These are phyloP conservation scores for Saxicola maurus DNA, from an alignment of 2,797 vertebrate genomes.

Conservation along the genomic window DNA sequence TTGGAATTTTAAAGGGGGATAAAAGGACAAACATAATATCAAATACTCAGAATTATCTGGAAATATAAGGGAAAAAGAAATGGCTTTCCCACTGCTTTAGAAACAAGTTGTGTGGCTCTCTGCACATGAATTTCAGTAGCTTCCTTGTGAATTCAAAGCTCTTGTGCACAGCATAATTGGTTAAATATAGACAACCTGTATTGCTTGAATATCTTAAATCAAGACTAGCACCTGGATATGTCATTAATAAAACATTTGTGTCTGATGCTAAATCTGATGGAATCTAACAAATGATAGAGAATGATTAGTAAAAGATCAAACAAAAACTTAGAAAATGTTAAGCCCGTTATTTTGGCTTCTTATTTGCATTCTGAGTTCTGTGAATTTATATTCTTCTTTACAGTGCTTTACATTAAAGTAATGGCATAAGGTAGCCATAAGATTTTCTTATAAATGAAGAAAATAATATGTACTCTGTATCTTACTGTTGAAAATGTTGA, in stretches of 20 bases:
- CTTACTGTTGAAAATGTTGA: background rate
- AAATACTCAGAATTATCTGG: background rate
- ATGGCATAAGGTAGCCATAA: background rate
- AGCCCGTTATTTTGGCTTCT: background rate
- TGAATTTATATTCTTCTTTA: background rate
- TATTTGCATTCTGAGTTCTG: background rate
- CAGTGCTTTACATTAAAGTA: background rate
- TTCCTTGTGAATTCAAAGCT: background rate
- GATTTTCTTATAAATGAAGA: background rate
- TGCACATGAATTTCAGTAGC: background rate
- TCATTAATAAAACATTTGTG: conserved; percentile 28
- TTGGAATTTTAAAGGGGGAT: background rate
- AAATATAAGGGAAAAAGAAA: background rate
- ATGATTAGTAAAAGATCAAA: conserved; percentile 29
- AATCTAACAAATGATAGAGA: background rate
- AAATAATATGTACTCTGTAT: background rate
- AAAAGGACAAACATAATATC: background rate
- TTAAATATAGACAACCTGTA: background rate
- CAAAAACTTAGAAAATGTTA: background rate
- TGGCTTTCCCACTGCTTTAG: background rate
- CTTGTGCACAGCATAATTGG: background rate
- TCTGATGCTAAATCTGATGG: background rate
- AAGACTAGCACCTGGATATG: background rate
- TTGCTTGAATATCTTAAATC: background rate
- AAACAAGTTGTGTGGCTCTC: background rate